Evolutionary conservation across 2,888 invertebrate genomes (phyloP), one percentile per base, ranked within the genome.

Genomic region (Ophion ventricosus): DNA sequence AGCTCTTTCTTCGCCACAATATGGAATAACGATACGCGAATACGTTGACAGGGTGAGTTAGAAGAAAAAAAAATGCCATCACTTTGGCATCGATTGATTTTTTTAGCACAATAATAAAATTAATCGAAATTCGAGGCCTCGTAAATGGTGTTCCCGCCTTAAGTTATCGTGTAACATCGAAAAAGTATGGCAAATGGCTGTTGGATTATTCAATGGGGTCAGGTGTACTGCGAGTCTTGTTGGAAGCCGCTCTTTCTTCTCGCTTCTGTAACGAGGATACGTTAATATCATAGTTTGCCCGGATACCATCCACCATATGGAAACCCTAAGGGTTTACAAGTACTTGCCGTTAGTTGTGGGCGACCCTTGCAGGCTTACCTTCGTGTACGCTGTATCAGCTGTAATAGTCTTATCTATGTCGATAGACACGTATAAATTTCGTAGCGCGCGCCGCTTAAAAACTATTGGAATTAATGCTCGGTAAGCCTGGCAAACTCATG

Each of bases 121-220:
- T n/a, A n/a, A n/a, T n/a, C n/a, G n/a, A n/a, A n/a, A n/a, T n/a
- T n/a, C n/a, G n/a, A n/a, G n/a, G n/a, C n/a, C n/a, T n/a, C n/a
- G n/a, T n/a, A n/a, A n/a, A n/a, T n/a, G n/a, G n/a, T n/a, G n/a
- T n/a, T n/a, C n/a, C n/a, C n/a, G n/a, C n/a, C 5, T 69, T 25
- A 3, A 14, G 26, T 25, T 26, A 54, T 54, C 29, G 25, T 69
- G n/a, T 17, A 49, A 7, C 17, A 25, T 54, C 10, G 14, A 17
- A 17, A 69, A 64, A 35, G 20, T 17, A 7, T 64, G n/a, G 64
- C 20, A n/a, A 64, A 64, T 64, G 35, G 29, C 4, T 20, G 57
- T 10, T 49, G 17, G 49, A 64, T 64, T 64, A 35, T 64, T 64
- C 64, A 64, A 64, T n/a, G 20, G 29, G 29, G 49, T 64, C 20